A percentile compares a stretch with the other conserved stretches of the same genome.
Conservation (phyloP, 35 echinoderm and acorn worm species). For the Apostichopus parvimensis region DNA sequence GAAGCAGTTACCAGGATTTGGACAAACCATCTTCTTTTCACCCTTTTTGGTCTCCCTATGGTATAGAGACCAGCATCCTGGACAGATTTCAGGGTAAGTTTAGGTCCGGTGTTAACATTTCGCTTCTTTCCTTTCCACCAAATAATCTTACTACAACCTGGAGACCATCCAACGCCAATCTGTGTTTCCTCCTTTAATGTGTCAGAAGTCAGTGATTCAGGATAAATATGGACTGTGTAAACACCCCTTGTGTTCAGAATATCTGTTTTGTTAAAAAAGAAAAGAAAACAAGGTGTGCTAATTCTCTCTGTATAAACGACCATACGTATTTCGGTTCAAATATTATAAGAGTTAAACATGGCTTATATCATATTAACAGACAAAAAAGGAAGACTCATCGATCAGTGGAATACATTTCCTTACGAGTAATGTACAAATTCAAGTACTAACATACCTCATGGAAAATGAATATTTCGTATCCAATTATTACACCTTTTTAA, state of each 20-base stretch:
- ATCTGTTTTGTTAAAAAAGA: neutral
- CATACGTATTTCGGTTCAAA: too few relatives aligned
- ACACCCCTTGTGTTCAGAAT: neutral
- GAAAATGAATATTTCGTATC: too few relatives aligned
- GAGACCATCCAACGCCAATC: slow-evolving; percentile 8
- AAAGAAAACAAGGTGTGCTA: neutral
- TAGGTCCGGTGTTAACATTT: neutral
- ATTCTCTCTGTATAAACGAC: too few relatives aligned
- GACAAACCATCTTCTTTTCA: neutral
- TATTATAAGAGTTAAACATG: too few relatives aligned
- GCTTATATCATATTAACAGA: too few relatives aligned
- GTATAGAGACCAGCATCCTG: neutral
- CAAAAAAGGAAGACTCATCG: too few relatives aligned
- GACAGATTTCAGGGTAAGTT: neutral
- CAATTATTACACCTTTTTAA: too few relatives aligned
- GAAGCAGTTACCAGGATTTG: neutral
- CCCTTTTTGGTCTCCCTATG: neutral
- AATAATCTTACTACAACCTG: slow-evolving; percentile 19
- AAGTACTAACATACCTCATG: too few relatives aligned
- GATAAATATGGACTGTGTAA: neutral
- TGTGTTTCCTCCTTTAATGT: neutral
- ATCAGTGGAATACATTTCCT: too few relatives aligned
- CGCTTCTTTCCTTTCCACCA: slow-evolving; percentile 29
- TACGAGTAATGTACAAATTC: too few relatives aligned
- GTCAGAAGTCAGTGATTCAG: neutral